Evolutionary conservation across 2,797 vertebrate species (phyloP), one percentile per base, ranked within the genome.

Genomic region (Pseudochaenichthys georgianus): DNA sequence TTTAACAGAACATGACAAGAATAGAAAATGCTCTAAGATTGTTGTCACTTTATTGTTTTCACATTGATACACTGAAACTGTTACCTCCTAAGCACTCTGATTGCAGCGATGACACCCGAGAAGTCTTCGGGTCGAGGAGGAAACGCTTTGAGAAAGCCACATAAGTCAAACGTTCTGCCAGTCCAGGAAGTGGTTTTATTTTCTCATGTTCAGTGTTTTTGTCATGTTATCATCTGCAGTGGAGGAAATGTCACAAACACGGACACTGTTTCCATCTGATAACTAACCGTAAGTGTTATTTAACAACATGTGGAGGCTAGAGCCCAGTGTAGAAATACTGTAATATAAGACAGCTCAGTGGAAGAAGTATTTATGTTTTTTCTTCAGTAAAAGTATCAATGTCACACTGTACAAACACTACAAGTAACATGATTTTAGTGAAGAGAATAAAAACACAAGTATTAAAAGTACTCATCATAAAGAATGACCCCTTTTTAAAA

Each of bases 161-260:
- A 15, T 4, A 45, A 9, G 15, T 45, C 9, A 5, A 21, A 12
- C 28, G 12, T 10, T 7, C 52, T 61, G 28, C 13, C 28, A 4
- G 2, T 63, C 47, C 74, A 85, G 84, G 85, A 89, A 64, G 81
- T 87, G 80, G 73, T 72, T 84, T 78, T 54, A 64, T 23, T 54
- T 8, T 54, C 45, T 23, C 1, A 2, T 17, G 11, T 0, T 47
- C 31, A 13, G 15, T 31, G 9, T 28, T 31, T 1, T 31, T 50
- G 11, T 54, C 9, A 17, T 21, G 11, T 58, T 34, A 9, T 53
- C 13, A 9, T n/a, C 2, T 61, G 43, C 73, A 43, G 9, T 3
- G 12, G 13, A 68, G 55, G 21, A 79, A 73, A 66, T n/a, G 46
- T 80, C 48, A 71, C 16, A 61, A 12, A 48, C 0, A 0, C 15